Evolutionary conservation across 1,140 invertebrate genomes (phyloP), one percentile per base, ranked within the genome.

Genomic region (Leucophenga varia): DNA sequence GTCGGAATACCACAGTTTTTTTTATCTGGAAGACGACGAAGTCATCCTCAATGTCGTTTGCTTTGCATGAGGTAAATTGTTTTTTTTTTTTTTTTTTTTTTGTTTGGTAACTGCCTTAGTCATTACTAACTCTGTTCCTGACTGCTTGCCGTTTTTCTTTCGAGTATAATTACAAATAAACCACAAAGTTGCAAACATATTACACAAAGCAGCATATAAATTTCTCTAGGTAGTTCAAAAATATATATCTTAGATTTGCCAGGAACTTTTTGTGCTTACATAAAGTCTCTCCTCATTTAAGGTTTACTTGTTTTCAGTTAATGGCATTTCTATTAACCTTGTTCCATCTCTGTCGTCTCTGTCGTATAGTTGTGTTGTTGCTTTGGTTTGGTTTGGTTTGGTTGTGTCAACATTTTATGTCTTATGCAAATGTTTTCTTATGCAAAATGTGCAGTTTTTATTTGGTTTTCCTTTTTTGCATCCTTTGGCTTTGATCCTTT

Each of bases 161-260:
- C 35, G 21, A 52, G 63, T 56, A 67, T 67, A 67, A 67, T 67
- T 67, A 65, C 64, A 67, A 67, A 67, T 57, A 67, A 67, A 54
- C 63, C 64, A 68, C 63, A 68, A 67, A 59, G 56, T 67, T 67
- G 59, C 64, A 67, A 67, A 58, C 64, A 68, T 68, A 54, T 59
- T 59, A 52, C 57, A 49, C 44, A 47, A 41, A 41, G 38, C 54
- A 34, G 30, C 21, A 41, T 52, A 55, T 60, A 61, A 54, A 63
- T 57, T 57, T 30, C 34, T 34, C n/a, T 16, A 34, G 32, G 32
- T 30, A 30, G 8, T 30, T 30, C 8, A 30, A 30, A 43, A 42
- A 14, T 34, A 34, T n/a, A n/a, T n/a, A n/a, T n/a, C n/a, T n/a
- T n/a, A n/a, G n/a, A n/a, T n/a, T n/a, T n/a, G n/a, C n/a, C n/a